Evolutionary conservation across 2,797 vertebrate species (phyloP), one percentile per base, ranked within the genome.

Genomic region (Hemibagrus guttatus): DNA sequence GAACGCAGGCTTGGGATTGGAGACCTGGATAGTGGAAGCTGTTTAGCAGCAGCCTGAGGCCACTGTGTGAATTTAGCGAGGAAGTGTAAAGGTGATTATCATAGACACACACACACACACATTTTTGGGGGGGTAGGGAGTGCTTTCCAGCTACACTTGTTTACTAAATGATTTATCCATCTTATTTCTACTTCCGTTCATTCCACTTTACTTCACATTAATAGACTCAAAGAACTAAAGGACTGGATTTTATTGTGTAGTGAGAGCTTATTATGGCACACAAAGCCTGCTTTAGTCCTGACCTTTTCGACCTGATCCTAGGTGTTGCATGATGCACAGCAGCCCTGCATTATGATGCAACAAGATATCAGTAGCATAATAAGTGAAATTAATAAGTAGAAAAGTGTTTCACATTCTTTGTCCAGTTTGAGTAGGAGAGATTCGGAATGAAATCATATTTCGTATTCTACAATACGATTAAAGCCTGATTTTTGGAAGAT

Each of bases 1-100:
- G 83, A 81, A 49, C 75, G 75, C 80, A 83, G 74, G 35, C 52
- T 88, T 83, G 26, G 86, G 89, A 91, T 91, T 90, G 91, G 89
- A 82, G 88, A 88, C 91, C 85, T 89, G 90, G 87, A 72, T 42
- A 69, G 75, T 64, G 79, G 83, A 71, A 88, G 87, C 82, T 80
- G 64, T 84, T 83, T 86, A 82, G 80, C 75, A 86, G 87, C 78
- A 86, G 84, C 74, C 84, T 82, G 35, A 42, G 87, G 71, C 87
- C 84, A 87, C 85, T 83, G 84, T 90, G 88, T 89, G 85, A 87
- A 87, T 83, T 87, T 89, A 84, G 87, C 86, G 88, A 69, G 75
- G 78, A 87, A 83, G 88, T 92, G 90, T 89, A 80, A 90, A 85
- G 59, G 89, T 91, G 88, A 92, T 92, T 91, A 91, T 59, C 90